Conservation (phyloP, 2,797 vertebrate species). For the Sparidentex hasta region DNA sequence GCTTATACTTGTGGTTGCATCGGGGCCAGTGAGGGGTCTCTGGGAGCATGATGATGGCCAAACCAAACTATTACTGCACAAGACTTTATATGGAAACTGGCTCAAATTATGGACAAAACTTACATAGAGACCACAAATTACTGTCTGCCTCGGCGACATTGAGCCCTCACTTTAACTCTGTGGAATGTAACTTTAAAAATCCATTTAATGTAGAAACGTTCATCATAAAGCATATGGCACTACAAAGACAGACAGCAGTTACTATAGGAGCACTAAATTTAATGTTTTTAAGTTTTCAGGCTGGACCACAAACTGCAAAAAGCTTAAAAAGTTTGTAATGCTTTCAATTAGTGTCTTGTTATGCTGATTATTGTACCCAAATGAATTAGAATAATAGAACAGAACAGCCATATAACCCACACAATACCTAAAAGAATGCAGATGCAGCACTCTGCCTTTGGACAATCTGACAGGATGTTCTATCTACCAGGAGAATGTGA, state of each 20-base stretch:
- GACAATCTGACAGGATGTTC: neutral
- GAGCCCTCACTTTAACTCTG: constrained; percentile 18
- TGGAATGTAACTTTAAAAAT: neutral
- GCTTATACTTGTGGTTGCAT: constrained; percentile 34
- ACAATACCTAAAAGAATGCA: neutral
- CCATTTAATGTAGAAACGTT: neutral
- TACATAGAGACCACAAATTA: constrained; percentile 47
- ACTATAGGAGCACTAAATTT: neutral
- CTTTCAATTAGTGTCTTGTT: neutral
- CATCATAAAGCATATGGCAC: neutral
- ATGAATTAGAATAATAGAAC: neutral
- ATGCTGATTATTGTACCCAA: neutral
- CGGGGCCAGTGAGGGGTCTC: constrained; percentile 35
- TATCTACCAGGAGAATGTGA: neutral
- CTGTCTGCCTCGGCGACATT: constrained; percentile 28
- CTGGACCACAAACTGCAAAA: neutral
- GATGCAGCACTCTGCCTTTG: too few species aligned
- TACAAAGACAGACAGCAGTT: neutral
- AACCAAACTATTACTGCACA: constrained; percentile 47
- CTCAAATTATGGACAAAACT: constrained; percentile 47
- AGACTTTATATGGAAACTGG: constrained; percentile 31
- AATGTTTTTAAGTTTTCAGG: neutral
- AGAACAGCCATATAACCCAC: neutral
- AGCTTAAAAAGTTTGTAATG: neutral
- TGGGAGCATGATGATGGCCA: constrained; percentile 42